phyloP scores from a whole-genome alignment of 2,888 invertebrate species.

The Selenia dentaria region DNA sequence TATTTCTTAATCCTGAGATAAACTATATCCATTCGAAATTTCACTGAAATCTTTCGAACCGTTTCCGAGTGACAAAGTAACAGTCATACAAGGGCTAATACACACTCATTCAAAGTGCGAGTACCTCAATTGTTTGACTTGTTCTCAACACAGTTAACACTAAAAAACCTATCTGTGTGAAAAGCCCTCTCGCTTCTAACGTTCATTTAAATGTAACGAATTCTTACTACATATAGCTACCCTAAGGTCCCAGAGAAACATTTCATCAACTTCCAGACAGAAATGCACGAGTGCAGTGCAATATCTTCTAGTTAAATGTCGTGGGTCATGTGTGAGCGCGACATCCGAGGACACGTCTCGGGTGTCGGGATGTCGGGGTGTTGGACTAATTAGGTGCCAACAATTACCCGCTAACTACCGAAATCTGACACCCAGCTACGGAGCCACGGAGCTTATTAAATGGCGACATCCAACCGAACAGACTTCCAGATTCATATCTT shows the following conservation, averaged over 20 bases:
- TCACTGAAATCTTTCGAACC: too few species aligned
- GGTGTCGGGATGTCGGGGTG: slow-evolving; percentile 61
- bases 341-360: slow-evolving; percentile 40
- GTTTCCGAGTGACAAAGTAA: too few species aligned
- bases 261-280: slow-evolving; percentile 23
- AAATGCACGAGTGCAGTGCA: slow-evolving; percentile 20
- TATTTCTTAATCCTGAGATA: too few species aligned
- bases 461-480: slow-evolving; percentile 47
- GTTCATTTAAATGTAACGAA: too few species aligned
- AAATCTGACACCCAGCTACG: slow-evolving; percentile 58
- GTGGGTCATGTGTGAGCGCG: slow-evolving; percentile 72
- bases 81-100: too few species aligned
- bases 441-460: slow-evolving; percentile 67
- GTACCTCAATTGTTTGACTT: too few species aligned
- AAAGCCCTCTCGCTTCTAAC: too few species aligned
- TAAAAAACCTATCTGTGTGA: too few species aligned
- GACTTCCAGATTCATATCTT: slow-evolving; percentile 41
- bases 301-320: slow-evolving; percentile 54
- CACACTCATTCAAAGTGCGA: too few species aligned
- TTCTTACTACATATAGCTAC: too few species aligned
- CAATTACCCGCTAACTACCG: slow-evolving; percentile 79
- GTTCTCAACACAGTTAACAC: too few species aligned
- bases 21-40: too few species aligned
- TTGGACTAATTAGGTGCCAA: slow-evolving; percentile 76
- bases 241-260: slow-evolving; percentile 8